Base-by-base conservation (phyloP, 2,113 vertebrate species). In the Cottus gobio region DNA sequence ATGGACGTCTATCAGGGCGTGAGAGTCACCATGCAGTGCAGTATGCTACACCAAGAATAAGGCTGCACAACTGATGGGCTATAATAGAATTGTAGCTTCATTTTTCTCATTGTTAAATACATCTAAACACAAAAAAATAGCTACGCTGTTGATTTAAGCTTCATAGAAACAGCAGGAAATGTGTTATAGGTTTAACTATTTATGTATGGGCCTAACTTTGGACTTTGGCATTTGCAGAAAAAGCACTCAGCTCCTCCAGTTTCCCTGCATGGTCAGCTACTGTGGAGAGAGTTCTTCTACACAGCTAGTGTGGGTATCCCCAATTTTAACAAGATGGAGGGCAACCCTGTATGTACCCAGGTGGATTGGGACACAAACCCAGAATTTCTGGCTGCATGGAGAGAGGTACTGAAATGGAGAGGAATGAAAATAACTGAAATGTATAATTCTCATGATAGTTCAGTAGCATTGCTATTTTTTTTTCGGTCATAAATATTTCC, bases 211-310 rank as follows among this genome's bases (percentile, higher is more conserved):
- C 15, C 28, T 58, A 20, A 42, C 46, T 34, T 56, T 36, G 16
- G 13, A 39, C 22, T 34, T 20, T 69, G 26, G 1, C 18, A 5
- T 78, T 65, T 57, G 34, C 89, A 96, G 95, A 93, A 66, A 74
- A 92, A 94, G 75, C 95, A 95, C 80, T 95, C 95, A 0, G 54
- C 71, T 50, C 95, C 94, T 22, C 95, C 94, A 0, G 93, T 95
- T 15, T 96, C 95, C 9, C 80, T 95, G 42, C 95, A 95, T 0
- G 93, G 95, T 2, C 95, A 96, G 90, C 86, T 96, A 6, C 90
- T 96, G 63, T 96, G 95, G 95, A 93, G 95, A 64, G 95, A 96
- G 80, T 96, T 96, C 74, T 96, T 91, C 87, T 95, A 95, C 89
- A 94, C 92, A 0, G 86, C 94, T 0, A 92, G 94, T 2, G 73